These are phyloP conservation scores for Illadopsis cleaveri DNA, from an alignment of 2,113 vertebrate species.

Conservation along the genomic window DNA sequence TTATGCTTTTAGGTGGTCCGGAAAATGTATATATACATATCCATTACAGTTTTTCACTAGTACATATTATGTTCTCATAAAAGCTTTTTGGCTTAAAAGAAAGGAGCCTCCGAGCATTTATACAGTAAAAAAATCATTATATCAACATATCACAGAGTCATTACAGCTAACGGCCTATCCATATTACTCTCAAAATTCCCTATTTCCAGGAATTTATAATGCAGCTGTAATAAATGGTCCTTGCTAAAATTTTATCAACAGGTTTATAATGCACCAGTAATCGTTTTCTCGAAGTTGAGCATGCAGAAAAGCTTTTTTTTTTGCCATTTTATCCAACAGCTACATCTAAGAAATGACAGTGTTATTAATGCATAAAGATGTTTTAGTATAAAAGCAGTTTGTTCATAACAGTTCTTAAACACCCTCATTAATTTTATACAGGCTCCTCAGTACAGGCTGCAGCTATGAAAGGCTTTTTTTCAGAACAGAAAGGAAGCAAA, in stretches of 20 bases:
- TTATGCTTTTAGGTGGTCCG: not conserved
- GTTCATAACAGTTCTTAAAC: not conserved
- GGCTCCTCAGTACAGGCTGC: not conserved
- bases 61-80: not conserved
- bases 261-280: not conserved
- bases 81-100: not conserved
- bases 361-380: not conserved
- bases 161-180: not conserved
- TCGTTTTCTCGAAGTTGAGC: not conserved
- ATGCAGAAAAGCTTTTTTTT: not conserved
- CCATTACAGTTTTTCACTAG: not conserved
- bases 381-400: not conserved
- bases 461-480: not conserved
- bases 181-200: not conserved
- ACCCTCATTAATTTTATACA: not conserved
- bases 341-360: not conserved
- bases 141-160: not conserved
- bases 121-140: not conserved
- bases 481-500: not conserved
- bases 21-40: not conserved
- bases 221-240: not conserved
- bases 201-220: conserved; percentile 21
- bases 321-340: not conserved
- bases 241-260: not conserved
- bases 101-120: not conserved